These are phyloP conservation scores for Nymphalis c-album DNA, from an alignment of 2,888 invertebrate genomes.

Conservation along the genomic window DNA sequence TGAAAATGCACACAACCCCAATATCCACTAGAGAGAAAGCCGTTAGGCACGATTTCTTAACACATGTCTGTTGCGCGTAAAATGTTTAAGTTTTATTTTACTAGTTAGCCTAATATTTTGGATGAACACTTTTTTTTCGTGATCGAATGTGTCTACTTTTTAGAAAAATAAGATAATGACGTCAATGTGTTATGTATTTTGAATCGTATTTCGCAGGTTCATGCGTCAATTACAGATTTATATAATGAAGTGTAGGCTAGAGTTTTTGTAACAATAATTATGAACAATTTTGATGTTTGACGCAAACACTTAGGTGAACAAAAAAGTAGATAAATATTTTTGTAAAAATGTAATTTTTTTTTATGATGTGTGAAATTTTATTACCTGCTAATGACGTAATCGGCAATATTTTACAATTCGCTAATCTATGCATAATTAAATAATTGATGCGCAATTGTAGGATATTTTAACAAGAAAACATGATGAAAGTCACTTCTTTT, in stretches of 20 bases:
- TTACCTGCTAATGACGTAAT: not conserved
- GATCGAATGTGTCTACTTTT: constrained; percentile 10
- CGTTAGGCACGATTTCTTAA: too few species aligned
- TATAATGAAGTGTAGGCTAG: too few species aligned
- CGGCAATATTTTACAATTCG: not conserved
- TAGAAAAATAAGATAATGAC: not conserved
- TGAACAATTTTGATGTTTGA: not conserved
- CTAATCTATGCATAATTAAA: too few species aligned
- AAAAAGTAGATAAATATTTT: constrained; percentile 2
- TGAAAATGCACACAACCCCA: too few species aligned
- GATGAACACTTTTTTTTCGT: not conserved
- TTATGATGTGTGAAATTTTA: not conserved
- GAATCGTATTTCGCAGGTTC: constrained; percentile 10
- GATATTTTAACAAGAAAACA: too few species aligned
- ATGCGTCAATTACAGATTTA: constrained; percentile 8
- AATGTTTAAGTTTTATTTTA: not conserved
- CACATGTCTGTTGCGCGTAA: too few species aligned
- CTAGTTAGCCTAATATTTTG: not conserved
- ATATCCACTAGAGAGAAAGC: too few species aligned
- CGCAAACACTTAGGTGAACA: not conserved
- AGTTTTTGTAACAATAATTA: not conserved
- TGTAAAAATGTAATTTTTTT: not conserved
- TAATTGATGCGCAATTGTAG: too few species aligned
- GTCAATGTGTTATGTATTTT: not conserved
- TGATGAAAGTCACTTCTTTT: too few species aligned